These are phyloP conservation scores for Arenaria interpres DNA, from an alignment of 2,113 vertebrate species.

Conservation along the genomic window DNA sequence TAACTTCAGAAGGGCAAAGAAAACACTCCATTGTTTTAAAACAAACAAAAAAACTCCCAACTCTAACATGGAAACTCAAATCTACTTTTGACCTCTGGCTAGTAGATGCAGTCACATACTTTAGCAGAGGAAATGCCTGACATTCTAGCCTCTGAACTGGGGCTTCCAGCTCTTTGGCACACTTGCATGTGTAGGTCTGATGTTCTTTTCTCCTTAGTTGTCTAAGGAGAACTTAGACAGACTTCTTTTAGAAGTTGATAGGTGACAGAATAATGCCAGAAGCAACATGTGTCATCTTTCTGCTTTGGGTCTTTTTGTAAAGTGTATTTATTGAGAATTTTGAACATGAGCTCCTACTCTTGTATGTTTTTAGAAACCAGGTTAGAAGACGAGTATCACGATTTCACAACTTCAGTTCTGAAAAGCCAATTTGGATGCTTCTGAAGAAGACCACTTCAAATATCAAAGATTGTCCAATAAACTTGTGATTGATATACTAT, in stretches of 20 bases:
- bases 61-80: neutral
- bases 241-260: conserved; percentile 53
- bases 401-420: neutral
- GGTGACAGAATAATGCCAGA: conserved; percentile 42
- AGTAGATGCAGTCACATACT: conserved; percentile 68
- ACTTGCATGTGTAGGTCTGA: conserved; percentile 51
- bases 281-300: conserved; percentile 47
- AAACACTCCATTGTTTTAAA: conserved; percentile 52
- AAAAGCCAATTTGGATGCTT: neutral
- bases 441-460: neutral
- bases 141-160: conserved; percentile 79
- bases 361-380: neutral
- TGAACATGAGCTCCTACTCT: neutral
- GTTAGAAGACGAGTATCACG: neutral
- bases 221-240: too few relatives aligned
- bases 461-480: neutral
- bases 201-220: conserved; percentile 43
- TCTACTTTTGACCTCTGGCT: conserved; percentile 75
- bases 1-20: conserved; percentile 36
- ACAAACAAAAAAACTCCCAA: neutral
- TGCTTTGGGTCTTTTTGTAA: neutral
- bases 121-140: conserved; percentile 79
- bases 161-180: conserved; percentile 77
- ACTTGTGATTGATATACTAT: neutral
- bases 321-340: conserved; percentile 20